Percentiles rank a stretch among this genome's conserved stretches.
Evolutionary conservation across 2,113 vertebrate genomes (phyloP).

Genomic region (Uria aalge): DNA sequence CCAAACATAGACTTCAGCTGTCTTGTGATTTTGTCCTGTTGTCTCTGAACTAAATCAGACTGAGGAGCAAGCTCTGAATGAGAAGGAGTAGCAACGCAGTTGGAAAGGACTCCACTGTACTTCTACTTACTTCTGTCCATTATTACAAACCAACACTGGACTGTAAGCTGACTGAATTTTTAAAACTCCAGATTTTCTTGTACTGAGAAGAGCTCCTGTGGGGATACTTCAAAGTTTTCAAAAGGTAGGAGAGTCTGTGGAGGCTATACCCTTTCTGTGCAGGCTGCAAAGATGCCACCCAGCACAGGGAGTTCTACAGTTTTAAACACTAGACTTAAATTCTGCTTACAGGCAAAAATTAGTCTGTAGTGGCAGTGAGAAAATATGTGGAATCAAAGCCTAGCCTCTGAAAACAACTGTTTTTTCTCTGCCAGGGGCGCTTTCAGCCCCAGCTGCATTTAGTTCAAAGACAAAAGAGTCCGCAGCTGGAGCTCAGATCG

Average conservation of each 20-base stretch:
- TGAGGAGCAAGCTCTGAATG: not conserved
- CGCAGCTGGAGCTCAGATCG: constrained; percentile 38
- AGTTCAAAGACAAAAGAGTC: constrained; percentile 63
- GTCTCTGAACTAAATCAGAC: not conserved
- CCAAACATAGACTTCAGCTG: not conserved
- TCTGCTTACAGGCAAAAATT: constrained; percentile 17
- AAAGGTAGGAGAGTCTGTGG: not conserved
- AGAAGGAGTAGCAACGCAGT: not conserved
- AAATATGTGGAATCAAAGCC: constrained; percentile 37
- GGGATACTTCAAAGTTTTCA: constrained; percentile 38
- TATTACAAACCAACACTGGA: not conserved
- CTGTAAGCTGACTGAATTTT: not conserved
- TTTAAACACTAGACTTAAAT: constrained; percentile 17
- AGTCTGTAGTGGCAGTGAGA: not conserved
- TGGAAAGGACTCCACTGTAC: not conserved
- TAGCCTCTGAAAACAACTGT: constrained; percentile 28
- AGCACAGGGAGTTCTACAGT: not conserved
- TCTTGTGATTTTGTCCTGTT: not conserved
- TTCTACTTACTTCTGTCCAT: not conserved
- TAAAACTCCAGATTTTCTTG: not conserved
- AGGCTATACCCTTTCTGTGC: not conserved
- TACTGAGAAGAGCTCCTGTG: not conserved
- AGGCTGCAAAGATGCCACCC: not conserved
- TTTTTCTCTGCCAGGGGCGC: constrained; percentile 44
- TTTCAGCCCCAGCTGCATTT: constrained; percentile 57